phyloP scores from a whole-genome alignment of 2,888 invertebrate species.

The Eupithecia abbreviata region DNA sequence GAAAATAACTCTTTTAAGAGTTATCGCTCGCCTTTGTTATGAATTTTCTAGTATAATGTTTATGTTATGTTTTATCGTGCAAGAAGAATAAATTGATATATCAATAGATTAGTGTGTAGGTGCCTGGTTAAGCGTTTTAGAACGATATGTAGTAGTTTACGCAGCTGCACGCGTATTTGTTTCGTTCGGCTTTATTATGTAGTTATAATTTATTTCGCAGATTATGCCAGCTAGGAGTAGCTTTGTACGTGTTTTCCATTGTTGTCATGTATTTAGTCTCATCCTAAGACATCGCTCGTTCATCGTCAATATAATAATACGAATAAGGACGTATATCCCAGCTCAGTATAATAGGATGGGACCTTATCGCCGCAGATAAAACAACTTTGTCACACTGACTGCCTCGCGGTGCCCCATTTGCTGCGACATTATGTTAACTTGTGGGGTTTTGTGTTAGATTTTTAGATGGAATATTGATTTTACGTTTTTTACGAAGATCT shows the following conservation, averaged over 20 bases:
- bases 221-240: not conserved
- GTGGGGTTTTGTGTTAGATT: conserved; percentile 64
- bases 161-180: not conserved
- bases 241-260: not conserved
- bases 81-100: too few species aligned
- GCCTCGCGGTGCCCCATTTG: conserved; percentile 70
- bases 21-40: too few species aligned
- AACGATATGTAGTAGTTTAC: not conserved
- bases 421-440: conserved; percentile 74
- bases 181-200: not conserved
- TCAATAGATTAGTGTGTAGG: not conserved
- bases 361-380: conserved; percentile 73
- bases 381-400: conserved; percentile 73
- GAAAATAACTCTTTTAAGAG: too few species aligned
- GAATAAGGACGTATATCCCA: conserved; percentile 23
- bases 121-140: not conserved
- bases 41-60: too few species aligned
- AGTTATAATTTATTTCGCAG: too few species aligned
- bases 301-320: not conserved
- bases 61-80: too few species aligned
- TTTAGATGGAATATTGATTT: conserved; percentile 39
- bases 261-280: not conserved
- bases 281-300: not conserved
- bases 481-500: not conserved
- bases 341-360: conserved; percentile 53